Percentiles rank a stretch among this genome's conserved stretches.
Conservation (phyloP, 2,113 vertebrate genomes). For the Bettongia penicillata region DNA sequence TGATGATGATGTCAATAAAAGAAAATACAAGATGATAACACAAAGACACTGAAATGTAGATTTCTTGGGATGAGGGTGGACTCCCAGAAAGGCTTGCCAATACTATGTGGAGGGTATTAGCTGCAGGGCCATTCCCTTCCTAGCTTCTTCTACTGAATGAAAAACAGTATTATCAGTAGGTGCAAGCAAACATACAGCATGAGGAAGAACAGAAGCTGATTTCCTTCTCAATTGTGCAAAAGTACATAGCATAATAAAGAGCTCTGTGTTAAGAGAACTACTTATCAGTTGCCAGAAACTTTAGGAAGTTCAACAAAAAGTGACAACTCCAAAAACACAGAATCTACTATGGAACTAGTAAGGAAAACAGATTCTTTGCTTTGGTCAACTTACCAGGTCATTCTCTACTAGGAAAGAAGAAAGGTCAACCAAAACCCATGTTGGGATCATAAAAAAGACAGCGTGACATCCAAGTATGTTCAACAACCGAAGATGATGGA, state of each 20-base stretch:
- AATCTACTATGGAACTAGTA: background rate
- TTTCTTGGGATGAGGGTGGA: background rate
- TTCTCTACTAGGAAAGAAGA: conserved; percentile 95
- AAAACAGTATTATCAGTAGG: background rate
- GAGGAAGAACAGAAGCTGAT: background rate
- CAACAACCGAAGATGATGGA: conserved; percentile 95
- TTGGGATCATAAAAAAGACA: conserved; percentile 97
- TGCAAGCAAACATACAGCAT: background rate
- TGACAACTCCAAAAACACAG: background rate
- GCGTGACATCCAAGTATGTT: conserved; percentile 97
- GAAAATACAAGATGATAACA: background rate
- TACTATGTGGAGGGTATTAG: background rate
- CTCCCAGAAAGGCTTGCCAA: background rate
- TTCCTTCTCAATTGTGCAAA: background rate
- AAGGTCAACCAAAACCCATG: conserved; percentile 96
- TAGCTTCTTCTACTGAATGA: background rate
- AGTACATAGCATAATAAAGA: background rate
- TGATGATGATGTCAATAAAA: background rate
- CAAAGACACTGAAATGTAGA: background rate
- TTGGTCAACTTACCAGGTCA: conserved; percentile 89
- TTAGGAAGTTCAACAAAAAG: background rate
- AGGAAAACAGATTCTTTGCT: background rate
- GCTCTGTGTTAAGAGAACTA: background rate
- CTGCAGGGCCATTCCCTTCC: background rate
- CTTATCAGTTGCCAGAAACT: background rate